These are phyloP conservation scores for Chromis chromis DNA, from an alignment of 2,797 vertebrate genomes.

Conservation along the genomic window DNA sequence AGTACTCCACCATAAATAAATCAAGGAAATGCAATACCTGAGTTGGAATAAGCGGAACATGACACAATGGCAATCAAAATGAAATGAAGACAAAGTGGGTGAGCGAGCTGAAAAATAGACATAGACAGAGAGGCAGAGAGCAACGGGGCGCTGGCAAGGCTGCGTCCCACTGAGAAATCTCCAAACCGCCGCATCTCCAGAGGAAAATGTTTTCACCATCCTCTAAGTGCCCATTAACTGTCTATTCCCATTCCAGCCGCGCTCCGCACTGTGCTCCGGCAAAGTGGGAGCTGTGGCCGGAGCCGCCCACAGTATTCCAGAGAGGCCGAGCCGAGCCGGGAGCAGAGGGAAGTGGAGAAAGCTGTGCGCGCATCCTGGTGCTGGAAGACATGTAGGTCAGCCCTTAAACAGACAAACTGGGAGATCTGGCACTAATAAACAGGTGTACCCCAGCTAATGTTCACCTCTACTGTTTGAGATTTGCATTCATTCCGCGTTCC, in stretches of 20 bases:
- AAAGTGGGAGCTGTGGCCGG: slow-evolving; percentile 75
- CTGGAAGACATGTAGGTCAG: slow-evolving; percentile 71
- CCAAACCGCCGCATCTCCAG: slow-evolving; percentile 77
- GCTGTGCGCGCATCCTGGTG: slow-evolving; percentile 49
- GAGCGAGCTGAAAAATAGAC: slow-evolving; percentile 54
- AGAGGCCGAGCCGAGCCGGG: slow-evolving; percentile 57
- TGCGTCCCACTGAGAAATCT: slow-evolving; percentile 68
- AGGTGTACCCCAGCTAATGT: slow-evolving; percentile 38
- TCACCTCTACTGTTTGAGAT: slow-evolving; percentile 23
- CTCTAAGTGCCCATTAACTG: slow-evolving; percentile 84
- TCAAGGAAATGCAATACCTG: slow-evolving; percentile 13
- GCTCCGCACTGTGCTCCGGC: slow-evolving; percentile 62
- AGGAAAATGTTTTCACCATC: slow-evolving; percentile 82
- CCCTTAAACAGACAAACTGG: slow-evolving; percentile 45
- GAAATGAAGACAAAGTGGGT: slow-evolving; percentile 45
- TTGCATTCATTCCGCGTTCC: slow-evolving; percentile 42
- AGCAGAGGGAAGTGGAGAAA: slow-evolving; percentile 39
- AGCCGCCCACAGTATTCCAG: slow-evolving; percentile 70
- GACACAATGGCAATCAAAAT: slow-evolving; percentile 35
- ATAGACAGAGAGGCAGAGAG: slow-evolving; percentile 53
- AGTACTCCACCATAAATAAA: slow-evolving; percentile 12
- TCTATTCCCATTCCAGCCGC: slow-evolving; percentile 80
- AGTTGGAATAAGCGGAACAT: slow-evolving; percentile 32
- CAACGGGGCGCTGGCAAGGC: slow-evolving; percentile 57
- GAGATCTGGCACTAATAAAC: slow-evolving; percentile 51